Evolutionary conservation across 2,113 vertebrate genomes (phyloP).

Genomic region (Hippolais icterina): DNA sequence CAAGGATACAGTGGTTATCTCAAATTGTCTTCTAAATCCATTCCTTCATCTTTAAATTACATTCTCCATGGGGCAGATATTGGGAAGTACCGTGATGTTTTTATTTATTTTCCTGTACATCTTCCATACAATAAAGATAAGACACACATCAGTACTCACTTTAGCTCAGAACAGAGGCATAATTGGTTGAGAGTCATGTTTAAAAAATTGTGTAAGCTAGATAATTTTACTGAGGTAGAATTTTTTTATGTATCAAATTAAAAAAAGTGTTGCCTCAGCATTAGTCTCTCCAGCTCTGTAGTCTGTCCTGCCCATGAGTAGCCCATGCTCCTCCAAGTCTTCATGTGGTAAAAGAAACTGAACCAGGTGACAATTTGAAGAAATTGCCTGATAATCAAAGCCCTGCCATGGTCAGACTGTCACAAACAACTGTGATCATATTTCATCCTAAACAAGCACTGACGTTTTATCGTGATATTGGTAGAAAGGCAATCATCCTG

Average conservation of each 20-base stretch:
- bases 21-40: not conserved
- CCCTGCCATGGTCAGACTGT: not conserved
- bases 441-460: not conserved
- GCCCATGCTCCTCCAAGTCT: too few relatives aligned
- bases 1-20: not conserved
- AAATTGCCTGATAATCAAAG: not conserved
- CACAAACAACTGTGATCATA: not conserved
- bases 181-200: not conserved
- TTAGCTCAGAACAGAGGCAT: not conserved
- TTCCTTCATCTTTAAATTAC: not conserved
- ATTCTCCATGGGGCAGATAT: not conserved
- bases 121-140: not conserved
- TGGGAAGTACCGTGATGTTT: not conserved
- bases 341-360: not conserved
- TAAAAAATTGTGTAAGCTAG: not conserved
- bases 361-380: not conserved
- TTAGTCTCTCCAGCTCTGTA: not conserved
- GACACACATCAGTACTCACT: not conserved
- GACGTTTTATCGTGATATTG: not conserved
- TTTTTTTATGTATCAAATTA: not conserved
- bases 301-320: not conserved
- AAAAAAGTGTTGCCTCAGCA: not conserved
- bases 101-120: not conserved
- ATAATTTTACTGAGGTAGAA: not conserved
- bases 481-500: rapidly evolving